Conservation (phyloP, 2,888 invertebrate species). For the Athetis lepigone region DNA sequence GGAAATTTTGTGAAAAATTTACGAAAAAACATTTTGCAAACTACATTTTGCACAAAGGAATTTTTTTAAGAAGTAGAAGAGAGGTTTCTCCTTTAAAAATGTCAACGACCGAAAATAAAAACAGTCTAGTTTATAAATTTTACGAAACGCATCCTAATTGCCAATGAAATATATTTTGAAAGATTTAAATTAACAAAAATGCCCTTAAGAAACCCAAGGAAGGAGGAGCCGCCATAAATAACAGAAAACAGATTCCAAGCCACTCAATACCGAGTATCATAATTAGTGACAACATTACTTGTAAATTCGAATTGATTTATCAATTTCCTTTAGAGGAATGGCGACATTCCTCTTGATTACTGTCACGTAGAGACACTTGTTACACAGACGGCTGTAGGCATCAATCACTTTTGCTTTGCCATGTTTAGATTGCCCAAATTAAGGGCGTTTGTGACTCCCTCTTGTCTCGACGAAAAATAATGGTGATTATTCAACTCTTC, state of each 20-base stretch:
- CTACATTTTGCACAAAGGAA: no score
- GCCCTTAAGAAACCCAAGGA: no score
- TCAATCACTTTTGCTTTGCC: conserved; percentile 77
- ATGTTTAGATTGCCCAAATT: conserved; percentile 86
- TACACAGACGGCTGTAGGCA: conserved; percentile 76
- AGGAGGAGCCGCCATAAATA: no score
- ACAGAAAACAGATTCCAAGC: conserved; percentile 7
- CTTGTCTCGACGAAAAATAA: conserved; percentile 80
- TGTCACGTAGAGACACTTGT: conserved; percentile 86
- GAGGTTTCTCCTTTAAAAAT: no score
- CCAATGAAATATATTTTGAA: no score
- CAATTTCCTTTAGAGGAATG: conserved; percentile 75
- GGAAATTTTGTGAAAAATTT: no score
- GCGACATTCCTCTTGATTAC: conserved; percentile 75
- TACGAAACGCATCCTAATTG: no score
- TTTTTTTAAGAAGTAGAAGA: no score
- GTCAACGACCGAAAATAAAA: no score
- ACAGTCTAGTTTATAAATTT: no score
- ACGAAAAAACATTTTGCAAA: no score
- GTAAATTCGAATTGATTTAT: conserved; percentile 69
- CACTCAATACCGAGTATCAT: conserved; percentile 25
- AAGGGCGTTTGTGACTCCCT: conserved; percentile 75
- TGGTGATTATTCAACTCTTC: conserved; percentile 81
- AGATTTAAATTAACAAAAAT: no score
- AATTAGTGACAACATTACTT: conserved; percentile 31